These are phyloP conservation scores for Mantis religiosa DNA, from an alignment of 2,888 invertebrate genomes.

Conservation along the genomic window DNA sequence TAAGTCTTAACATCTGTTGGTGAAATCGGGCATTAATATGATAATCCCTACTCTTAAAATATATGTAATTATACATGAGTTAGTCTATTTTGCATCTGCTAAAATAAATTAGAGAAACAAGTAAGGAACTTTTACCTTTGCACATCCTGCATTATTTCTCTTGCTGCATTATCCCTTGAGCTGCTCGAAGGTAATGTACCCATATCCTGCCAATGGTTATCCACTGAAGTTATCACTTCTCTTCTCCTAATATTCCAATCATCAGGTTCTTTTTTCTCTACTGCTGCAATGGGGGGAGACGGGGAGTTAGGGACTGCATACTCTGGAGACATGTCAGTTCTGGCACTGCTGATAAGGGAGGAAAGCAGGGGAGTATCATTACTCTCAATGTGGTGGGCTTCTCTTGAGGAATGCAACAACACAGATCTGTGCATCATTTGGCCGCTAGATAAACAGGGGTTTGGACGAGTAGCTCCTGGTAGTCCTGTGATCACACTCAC, in stretches of 20 bases:
- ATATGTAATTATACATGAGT: no score
- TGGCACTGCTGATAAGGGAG: constrained; percentile 29
- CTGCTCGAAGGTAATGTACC: neutral
- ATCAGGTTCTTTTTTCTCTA: constrained; percentile 22
- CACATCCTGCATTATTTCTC: constrained; percentile 63
- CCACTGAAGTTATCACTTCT: neutral
- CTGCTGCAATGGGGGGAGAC: neutral
- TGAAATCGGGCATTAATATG: no score
- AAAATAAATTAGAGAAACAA: neutral
- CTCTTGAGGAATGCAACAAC: neutral
- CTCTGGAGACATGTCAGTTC: constrained; percentile 12
- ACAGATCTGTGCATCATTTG: neutral
- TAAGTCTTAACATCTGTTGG: no score
- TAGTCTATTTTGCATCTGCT: no score
- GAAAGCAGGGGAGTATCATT: constrained; percentile 28
- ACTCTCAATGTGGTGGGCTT: neutral
- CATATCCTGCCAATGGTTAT: neutral
- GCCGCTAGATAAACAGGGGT: neutral
- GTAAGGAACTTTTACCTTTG: constrained; percentile 50
- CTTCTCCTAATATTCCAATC: constrained; percentile 20
- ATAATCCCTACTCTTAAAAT: no score
- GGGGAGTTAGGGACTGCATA: neutral
- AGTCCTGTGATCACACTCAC: constrained; percentile 20
- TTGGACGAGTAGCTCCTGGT: neutral
- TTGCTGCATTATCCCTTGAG: constrained; percentile 43